Conservation (phyloP, 1,140 invertebrate species). For the Pachyrhynchus sulphureomaculatus region DNA sequence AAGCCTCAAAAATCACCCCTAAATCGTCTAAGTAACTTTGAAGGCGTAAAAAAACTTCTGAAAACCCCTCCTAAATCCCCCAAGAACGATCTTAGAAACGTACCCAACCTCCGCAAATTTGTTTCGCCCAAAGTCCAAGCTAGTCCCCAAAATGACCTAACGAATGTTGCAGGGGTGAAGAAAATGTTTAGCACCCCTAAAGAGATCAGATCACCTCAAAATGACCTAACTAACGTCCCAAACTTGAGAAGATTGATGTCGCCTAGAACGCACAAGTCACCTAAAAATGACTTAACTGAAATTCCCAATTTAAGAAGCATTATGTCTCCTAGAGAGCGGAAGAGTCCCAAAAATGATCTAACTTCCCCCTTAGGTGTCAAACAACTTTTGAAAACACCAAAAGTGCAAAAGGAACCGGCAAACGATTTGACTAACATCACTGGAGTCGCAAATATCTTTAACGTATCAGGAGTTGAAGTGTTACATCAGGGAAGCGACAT, state of each 20-base stretch:
- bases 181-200: constrained; percentile 40
- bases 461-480: constrained; percentile 44
- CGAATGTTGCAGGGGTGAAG: constrained; percentile 46
- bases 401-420: constrained; percentile 28
- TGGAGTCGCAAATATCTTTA: constrained; percentile 51
- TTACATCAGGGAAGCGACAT: constrained; percentile 39
- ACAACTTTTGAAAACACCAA: neutral
- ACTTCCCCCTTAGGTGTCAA: constrained; percentile 16
- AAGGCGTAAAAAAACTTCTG: constrained; percentile 41
- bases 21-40: constrained; percentile 32
- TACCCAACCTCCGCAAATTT: constrained; percentile 14
- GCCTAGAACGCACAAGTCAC: constrained; percentile 35
- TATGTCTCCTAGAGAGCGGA: constrained; percentile 35
- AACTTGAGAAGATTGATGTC: constrained; percentile 49
- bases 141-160: constrained; percentile 49
- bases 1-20: constrained; percentile 39
- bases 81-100: constrained; percentile 52
- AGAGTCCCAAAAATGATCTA: constrained; percentile 53
- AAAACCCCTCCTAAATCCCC: constrained; percentile 43
- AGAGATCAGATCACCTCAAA: constrained; percentile 46
- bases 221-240: constrained; percentile 51
- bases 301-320: constrained; percentile 46
- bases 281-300: constrained; percentile 51
- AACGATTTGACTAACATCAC: constrained; percentile 53
- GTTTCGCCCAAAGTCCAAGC: constrained; percentile 18